Base-by-base conservation (phyloP, 2,888 invertebrate species). In the Caenorhabditis uteleia region DNA sequence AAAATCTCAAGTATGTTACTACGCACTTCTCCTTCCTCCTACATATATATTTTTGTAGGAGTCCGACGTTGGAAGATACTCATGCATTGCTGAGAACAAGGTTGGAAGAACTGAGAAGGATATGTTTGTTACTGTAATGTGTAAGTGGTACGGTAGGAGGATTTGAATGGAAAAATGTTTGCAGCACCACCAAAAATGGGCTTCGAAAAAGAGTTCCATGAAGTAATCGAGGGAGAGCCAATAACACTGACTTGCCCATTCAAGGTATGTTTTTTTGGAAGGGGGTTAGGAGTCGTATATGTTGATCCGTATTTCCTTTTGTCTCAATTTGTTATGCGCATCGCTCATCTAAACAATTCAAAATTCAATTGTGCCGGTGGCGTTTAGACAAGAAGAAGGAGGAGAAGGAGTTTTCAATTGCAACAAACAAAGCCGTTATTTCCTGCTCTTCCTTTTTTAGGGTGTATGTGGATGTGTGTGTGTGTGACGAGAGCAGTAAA, bases 81-180 rank as follows among this genome's bases (percentile, higher is more conserved):
- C 85, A 2, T 89, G 89, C 74, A 74, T 85, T 14, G 88, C 87
- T 1, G 84, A 82, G 51, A 89, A 89, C 77, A 80, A 84, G 34
- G 87, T 86, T 72, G 88, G 89, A 1, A 85, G 86, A 29, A 84
- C 80, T 14, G 83, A 85, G 16, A 87, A 87, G 67, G 84, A 85
- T 40, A 87, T 88, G 60, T 83, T 85, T 36, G 79, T 90, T 0
- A 84, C 86, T 31, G 87, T 89, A 0, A 83, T 88, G 58, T 87
- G 89, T 89, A 80, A 81, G 84, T 43, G 1, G 7, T n/a, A n/a
- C n/a, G n/a, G n/a, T n/a, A n/a, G n/a, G 14, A 31, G 6, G 4
- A 7, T 8, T 14, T 7, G 6, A 16, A 50, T 14, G 14, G 43
- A 16, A 26, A 53, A 33, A 20, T 39, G 8, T 54, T 54, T 42